phyloP scores from a whole-genome alignment of 2,797 vertebrate genomes.

The Pempheris klunzingeri region DNA sequence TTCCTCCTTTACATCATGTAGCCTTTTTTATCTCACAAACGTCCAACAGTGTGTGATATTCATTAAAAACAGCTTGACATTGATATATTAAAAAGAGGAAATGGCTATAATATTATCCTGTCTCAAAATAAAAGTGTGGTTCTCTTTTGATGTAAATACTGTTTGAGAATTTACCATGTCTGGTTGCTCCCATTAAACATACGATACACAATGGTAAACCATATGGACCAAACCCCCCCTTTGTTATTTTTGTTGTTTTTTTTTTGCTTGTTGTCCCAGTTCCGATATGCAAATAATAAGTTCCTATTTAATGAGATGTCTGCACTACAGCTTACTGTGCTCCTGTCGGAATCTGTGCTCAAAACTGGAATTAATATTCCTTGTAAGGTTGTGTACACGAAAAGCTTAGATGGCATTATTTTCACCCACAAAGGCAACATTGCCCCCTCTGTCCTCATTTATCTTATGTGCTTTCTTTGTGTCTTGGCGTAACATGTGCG shows the following conservation, averaged over 20 bases:
- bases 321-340: neutral
- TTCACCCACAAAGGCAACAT: conserved; percentile 1
- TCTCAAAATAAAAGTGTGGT: neutral
- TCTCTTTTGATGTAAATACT: neutral
- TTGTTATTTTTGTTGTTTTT: no score
- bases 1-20: no score
- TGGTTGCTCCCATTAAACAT: neutral
- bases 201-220: neutral
- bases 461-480: conserved; percentile 6
- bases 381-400: neutral
- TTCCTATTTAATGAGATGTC: conserved; percentile 8
- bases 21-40: no score
- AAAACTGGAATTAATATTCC: neutral
- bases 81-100: neutral
- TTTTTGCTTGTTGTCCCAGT: neutral
- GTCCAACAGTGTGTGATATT: neutral
- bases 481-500: neutral
- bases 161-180: neutral
- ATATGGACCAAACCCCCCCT: neutral
- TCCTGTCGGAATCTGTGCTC: neutral
- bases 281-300: conserved; percentile 4
- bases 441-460: conserved; percentile 9
- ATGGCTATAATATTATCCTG: neutral
- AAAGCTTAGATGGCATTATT: conserved; percentile 3
- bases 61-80: neutral